Conservation (phyloP, 1,140 invertebrate species). For the Pseudomyrmex pallidus region DNA sequence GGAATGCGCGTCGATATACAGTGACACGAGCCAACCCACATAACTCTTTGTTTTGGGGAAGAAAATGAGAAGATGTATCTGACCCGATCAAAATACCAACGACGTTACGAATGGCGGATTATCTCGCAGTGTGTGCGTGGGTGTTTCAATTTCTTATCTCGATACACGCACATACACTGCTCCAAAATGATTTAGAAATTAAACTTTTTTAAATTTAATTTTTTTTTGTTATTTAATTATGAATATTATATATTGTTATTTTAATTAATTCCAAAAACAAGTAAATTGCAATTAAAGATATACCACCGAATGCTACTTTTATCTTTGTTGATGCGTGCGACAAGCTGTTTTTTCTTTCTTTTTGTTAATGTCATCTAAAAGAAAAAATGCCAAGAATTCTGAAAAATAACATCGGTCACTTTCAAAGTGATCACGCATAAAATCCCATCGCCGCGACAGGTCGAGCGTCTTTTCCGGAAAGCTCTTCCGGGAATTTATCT, state of each 20-base stretch:
- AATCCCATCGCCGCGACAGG: slow-evolving; percentile 26
- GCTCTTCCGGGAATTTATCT: slow-evolving; percentile 45
- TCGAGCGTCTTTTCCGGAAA: slow-evolving; percentile 24
- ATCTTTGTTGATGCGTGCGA: too few relatives aligned
- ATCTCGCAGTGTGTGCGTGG: too few relatives aligned
- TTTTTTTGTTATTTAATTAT: not conserved
- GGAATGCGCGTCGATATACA: slow-evolving; percentile 8
- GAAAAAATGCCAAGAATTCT: not conserved
- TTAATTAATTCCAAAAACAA: not conserved
- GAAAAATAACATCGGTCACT: not conserved
- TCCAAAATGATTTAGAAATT: too few relatives aligned
- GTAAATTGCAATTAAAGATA: too few relatives aligned
- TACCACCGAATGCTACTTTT: not conserved
- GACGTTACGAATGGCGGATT: too few relatives aligned
- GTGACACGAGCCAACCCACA: not conserved
- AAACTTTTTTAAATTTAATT: not conserved
- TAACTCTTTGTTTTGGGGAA: not conserved
- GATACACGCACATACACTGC: too few relatives aligned
- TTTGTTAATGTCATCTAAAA: not conserved
- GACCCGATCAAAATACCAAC: too few relatives aligned
- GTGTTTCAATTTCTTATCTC: too few relatives aligned
- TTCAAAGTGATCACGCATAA: slow-evolving; percentile 32
- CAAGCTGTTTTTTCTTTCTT: too few relatives aligned
- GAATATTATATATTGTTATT: not conserved
- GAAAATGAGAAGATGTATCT: not conserved